Conservation (phyloP, 2,888 invertebrate species). For the Phalangium opilio region DNA sequence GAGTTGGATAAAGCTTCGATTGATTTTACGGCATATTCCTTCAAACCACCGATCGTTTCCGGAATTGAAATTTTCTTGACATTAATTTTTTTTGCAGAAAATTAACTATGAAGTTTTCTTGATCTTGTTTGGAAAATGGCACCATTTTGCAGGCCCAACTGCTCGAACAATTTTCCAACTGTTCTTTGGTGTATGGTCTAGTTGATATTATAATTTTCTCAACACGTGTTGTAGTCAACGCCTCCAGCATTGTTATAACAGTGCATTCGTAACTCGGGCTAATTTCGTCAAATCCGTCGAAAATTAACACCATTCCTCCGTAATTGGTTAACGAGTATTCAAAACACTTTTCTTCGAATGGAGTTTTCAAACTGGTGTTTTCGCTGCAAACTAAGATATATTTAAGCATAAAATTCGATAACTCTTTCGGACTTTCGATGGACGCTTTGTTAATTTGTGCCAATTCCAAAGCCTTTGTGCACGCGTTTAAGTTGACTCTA, state of each 20-base stretch:
- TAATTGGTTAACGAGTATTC: background rate
- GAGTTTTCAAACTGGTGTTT: background rate
- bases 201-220: constrained; percentile 1
- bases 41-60: no score
- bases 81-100: background rate
- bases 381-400: no score
- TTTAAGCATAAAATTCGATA: background rate
- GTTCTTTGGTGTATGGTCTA: background rate
- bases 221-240: background rate
- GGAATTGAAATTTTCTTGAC: no score
- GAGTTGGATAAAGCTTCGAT: no score
- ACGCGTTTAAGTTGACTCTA: background rate
- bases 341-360: background rate
- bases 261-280: background rate
- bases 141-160: background rate
- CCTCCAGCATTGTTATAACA: background rate
- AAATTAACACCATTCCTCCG: background rate
- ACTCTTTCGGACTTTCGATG: background rate
- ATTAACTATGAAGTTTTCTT: background rate
- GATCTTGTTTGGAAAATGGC: background rate
- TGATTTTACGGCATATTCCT: no score
- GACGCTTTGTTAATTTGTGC: no score
- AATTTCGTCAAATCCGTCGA: constrained; percentile 4
- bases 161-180: background rate
- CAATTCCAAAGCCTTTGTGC: background rate